Percentiles rank a stretch among this genome's conserved stretches.
Conservation (phyloP, 2,888 invertebrate genomes). For the Tipula lateralis region DNA sequence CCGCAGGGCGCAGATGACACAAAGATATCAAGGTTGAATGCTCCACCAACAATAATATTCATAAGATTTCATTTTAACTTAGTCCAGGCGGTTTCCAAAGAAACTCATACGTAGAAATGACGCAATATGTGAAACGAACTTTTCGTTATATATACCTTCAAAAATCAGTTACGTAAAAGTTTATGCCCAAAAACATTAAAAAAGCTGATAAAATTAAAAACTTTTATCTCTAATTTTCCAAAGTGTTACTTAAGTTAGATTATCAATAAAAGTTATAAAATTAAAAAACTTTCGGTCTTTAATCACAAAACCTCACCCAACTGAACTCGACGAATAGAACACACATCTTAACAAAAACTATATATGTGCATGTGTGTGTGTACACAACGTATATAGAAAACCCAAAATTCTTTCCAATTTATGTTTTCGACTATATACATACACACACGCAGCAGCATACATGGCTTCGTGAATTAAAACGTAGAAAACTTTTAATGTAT, state of each 20-base stretch:
- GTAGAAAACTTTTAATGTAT: background rate
- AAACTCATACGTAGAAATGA: too few species aligned
- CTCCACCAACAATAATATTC: too few species aligned
- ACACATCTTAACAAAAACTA: background rate
- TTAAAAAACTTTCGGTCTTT: slow-evolving; percentile 14
- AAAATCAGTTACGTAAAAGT: too few species aligned
- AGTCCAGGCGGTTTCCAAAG: too few species aligned
- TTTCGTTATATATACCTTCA: too few species aligned
- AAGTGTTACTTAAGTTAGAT: slow-evolving; percentile 11
- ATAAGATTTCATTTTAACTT: too few species aligned
- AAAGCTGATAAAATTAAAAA: background rate
- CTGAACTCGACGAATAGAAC: background rate
- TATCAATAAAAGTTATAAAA: slow-evolving; percentile 5
- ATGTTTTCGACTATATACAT: background rate
- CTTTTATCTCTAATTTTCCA: slow-evolving; percentile 11
- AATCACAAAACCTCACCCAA: background rate
- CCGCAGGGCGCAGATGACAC: too few species aligned
- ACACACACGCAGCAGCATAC: background rate
- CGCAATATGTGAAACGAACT: too few species aligned
- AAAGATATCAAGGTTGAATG: too few species aligned
- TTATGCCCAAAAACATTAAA: too few species aligned
- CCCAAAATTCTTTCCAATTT: background rate
- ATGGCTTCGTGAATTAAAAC: background rate
- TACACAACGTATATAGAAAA: background rate
- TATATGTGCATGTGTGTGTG: background rate